phyloP scores from a whole-genome alignment of 1,140 invertebrate species.

The Lasaia peninsularis region DNA sequence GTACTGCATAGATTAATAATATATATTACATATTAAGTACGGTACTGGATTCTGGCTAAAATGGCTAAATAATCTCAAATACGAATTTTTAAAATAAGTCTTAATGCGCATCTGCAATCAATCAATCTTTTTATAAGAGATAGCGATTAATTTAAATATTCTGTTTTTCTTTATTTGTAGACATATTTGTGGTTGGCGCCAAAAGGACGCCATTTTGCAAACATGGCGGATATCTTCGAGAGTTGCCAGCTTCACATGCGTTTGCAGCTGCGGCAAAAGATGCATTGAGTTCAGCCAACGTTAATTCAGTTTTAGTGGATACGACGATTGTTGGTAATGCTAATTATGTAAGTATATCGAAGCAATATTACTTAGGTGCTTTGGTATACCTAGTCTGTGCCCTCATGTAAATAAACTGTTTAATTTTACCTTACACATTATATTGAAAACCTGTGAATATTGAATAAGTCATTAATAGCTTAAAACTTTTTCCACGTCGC shows the following conservation, averaged over 20 bases:
- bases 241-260: constrained; percentile 45
- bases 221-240: constrained; percentile 52
- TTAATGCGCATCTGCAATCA: too few relatives aligned
- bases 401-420: not conserved
- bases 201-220: constrained; percentile 64
- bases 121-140: too few relatives aligned
- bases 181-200: constrained; percentile 56
- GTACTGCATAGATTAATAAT: too few relatives aligned
- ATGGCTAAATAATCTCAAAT: too few relatives aligned
- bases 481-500: too few relatives aligned
- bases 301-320: constrained; percentile 46
- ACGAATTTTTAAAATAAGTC: too few relatives aligned
- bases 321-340: constrained; percentile 60
- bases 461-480: too few relatives aligned
- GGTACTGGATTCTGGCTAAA: too few relatives aligned
- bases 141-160: too few relatives aligned
- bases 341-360: constrained; percentile 52
- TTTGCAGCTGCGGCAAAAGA: constrained; percentile 59
- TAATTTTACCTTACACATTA: too few relatives aligned
- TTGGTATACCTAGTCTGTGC: not conserved
- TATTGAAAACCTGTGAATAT: too few relatives aligned
- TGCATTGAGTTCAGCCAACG: constrained; percentile 42
- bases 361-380: not conserved
- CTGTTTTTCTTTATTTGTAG: constrained; percentile 25
- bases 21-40: too few relatives aligned